Conservation (phyloP, 1,140 invertebrate species). For the Melanaphis sacchari region DNA sequence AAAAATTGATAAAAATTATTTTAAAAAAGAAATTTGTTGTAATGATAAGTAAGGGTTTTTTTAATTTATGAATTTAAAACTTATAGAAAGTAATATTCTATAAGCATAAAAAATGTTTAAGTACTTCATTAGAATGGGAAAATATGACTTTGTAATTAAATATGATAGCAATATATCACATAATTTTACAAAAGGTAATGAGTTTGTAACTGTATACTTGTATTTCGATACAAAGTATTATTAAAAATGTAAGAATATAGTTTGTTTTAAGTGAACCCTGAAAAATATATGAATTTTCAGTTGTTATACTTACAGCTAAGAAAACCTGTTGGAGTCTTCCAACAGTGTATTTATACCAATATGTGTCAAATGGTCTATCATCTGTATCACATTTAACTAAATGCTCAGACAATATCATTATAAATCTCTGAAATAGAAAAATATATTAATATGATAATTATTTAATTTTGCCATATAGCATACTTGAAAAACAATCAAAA, state of each 20-base stretch:
- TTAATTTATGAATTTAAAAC: neutral
- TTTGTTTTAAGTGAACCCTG: neutral
- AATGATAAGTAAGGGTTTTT: neutral
- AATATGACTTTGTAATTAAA: too few species aligned
- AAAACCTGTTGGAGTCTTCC: slow-evolving; percentile 95
- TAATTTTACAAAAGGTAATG: too few species aligned
- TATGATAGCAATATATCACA: too few species aligned
- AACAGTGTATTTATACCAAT: slow-evolving; percentile 96
- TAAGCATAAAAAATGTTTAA: too few species aligned
- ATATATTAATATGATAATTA: too few species aligned
- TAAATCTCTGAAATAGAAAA: slow-evolving; percentile 77
- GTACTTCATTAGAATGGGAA: too few species aligned
- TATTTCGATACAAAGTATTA: neutral
- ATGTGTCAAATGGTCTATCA: slow-evolving; percentile 90
- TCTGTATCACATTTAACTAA: slow-evolving; percentile 92
- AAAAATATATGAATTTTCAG: neutral
- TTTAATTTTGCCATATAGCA: neutral
- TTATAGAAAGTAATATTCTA: too few species aligned
- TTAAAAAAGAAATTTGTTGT: neutral
- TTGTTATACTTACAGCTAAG: slow-evolving; percentile 77
- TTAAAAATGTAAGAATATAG: neutral
- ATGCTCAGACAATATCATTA: slow-evolving; percentile 97
- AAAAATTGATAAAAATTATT: neutral
- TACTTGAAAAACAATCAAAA: slow-evolving; percentile 95
- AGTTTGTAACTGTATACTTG: too few species aligned